Evolutionary conservation across 2,888 invertebrate genomes (phyloP).

Genomic region (Strigamia maritima): DNA sequence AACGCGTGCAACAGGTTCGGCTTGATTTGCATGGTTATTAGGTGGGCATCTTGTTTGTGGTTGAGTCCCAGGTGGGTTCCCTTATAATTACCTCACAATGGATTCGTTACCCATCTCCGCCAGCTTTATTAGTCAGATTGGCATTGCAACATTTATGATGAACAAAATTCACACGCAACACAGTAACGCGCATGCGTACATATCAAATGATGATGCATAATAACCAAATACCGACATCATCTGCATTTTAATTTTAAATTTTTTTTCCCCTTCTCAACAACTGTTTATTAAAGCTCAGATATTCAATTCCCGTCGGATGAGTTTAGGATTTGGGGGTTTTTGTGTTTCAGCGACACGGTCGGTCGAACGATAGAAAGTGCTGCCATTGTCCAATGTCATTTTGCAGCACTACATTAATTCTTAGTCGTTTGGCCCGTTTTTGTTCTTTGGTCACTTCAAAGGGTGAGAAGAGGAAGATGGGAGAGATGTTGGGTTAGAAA

Average conservation of each 20-base stretch:
- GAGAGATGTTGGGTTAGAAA: background rate
- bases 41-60: conserved; percentile 31
- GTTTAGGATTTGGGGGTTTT: no score
- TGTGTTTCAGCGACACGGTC: no score
- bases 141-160: conserved; percentile 34
- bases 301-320: background rate
- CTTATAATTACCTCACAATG: conserved; percentile 37
- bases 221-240: background rate
- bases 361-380: background rate
- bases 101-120: conserved; percentile 35
- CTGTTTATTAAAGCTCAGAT: background rate
- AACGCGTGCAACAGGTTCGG: background rate
- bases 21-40: conserved; percentile 39
- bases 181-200: background rate
- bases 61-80: conserved; percentile 36
- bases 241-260: background rate
- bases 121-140: conserved; percentile 38
- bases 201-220: conserved; percentile 4
- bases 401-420: conserved; percentile 4
- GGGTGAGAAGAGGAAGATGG: background rate
- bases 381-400: background rate
- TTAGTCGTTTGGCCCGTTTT: background rate
- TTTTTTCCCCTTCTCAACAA: background rate
- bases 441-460: background rate
- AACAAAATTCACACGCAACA: conserved; percentile 13